Evolutionary conservation across 1,140 invertebrate genomes (phyloP).

Genomic region (Philotrypesis tridentata): DNA sequence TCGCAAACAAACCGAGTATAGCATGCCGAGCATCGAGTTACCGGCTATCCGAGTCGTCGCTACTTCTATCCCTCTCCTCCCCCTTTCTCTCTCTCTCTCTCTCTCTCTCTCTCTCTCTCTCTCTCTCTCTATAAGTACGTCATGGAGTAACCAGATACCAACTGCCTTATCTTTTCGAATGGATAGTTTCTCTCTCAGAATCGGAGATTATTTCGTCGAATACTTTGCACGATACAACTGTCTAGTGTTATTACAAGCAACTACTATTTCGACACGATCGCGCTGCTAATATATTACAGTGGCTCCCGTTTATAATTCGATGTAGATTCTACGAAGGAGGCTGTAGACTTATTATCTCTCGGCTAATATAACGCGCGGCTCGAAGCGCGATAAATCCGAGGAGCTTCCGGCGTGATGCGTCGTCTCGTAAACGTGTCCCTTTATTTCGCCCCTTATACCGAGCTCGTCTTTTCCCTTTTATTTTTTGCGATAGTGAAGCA

Average conservation of each 20-base stretch:
- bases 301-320: no score
- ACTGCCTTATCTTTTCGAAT: neutral
- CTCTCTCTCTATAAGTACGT: neutral
- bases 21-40: conserved; percentile 35
- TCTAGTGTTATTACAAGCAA: neutral
- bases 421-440: neutral
- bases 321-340: no score
- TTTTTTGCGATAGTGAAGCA: neutral
- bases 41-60: no score
- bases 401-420: neutral
- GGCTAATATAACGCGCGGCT: neutral
- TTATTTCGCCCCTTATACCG: no score
- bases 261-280: no score
- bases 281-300: no score
- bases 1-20: conserved; percentile 35
- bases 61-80: no score
- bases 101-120: neutral
- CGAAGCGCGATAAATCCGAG: neutral
- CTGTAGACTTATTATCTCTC: neutral
- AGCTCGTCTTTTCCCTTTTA: neutral
- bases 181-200: neutral
- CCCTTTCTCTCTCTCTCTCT: no score
- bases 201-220: neutral
- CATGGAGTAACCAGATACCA: conserved; percentile 16
- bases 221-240: neutral